These are phyloP conservation scores for Cygnus olor DNA, from an alignment of 2,797 vertebrate genomes.

Conservation along the genomic window DNA sequence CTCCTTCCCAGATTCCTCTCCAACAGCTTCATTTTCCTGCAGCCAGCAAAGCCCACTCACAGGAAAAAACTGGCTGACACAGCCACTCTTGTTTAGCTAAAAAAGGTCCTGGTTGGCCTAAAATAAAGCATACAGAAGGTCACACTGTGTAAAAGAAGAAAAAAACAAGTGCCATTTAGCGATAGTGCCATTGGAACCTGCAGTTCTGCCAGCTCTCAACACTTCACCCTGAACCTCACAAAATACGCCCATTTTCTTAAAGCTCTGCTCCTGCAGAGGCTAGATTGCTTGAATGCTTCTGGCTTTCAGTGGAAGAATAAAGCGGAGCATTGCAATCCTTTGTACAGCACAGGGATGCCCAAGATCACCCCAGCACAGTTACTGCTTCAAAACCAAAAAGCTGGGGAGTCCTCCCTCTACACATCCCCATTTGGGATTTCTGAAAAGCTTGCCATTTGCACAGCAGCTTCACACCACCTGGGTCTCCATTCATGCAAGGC, in stretches of 20 bases:
- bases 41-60: not conserved
- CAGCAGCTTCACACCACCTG: not conserved
- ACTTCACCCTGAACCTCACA: not conserved
- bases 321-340: not conserved
- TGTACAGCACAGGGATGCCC: not conserved
- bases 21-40: not conserved
- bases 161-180: not conserved
- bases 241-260: not conserved
- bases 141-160: not conserved
- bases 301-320: not conserved
- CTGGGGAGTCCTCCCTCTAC: not conserved
- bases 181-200: not conserved
- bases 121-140: not conserved
- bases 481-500: not conserved
- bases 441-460: not conserved
- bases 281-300: not conserved
- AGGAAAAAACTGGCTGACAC: not conserved
- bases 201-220: not conserved
- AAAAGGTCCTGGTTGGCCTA: not conserved
- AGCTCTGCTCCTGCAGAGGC: not conserved
- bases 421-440: not conserved
- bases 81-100: not conserved
- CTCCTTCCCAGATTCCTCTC: not conserved
- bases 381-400: not conserved
- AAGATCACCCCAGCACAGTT: not conserved